Evolutionary conservation across 2,797 vertebrate genomes (phyloP).

Genomic region (Staurois parvus): DNA sequence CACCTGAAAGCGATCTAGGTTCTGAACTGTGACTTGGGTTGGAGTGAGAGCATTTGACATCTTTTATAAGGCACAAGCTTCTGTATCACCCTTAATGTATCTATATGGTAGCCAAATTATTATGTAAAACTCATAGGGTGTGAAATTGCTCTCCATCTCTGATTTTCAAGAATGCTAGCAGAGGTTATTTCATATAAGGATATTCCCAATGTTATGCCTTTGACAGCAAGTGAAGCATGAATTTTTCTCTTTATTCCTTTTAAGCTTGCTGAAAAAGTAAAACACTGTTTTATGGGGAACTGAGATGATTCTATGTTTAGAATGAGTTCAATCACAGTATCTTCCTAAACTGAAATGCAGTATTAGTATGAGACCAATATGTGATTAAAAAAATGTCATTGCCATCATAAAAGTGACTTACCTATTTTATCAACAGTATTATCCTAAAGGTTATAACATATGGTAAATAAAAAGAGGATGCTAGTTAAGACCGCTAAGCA

Average conservation of each 20-base stretch:
- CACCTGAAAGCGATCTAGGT: slow-evolving; percentile 26
- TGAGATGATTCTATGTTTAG: background rate
- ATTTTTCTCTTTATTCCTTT: background rate
- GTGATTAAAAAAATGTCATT: no score
- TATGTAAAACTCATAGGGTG: slow-evolving; percentile 40
- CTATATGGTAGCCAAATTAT: slow-evolving; percentile 41
- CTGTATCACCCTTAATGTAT: slow-evolving; percentile 34
- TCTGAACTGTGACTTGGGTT: slow-evolving; percentile 16
- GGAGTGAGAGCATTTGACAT: slow-evolving; percentile 4
- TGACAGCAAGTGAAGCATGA: slow-evolving; percentile 35
- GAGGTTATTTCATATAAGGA: slow-evolving; percentile 29
- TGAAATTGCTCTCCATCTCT: slow-evolving; percentile 36
- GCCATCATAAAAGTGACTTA: no score
- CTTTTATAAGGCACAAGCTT: slow-evolving; percentile 3
- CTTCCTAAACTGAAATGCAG: no score
- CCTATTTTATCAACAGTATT: no score
- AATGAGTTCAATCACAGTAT: no score
- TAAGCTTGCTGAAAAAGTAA: slow-evolving; percentile 22
- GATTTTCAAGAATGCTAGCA: slow-evolving; percentile 6
- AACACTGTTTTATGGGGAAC: slow-evolving; percentile 9
- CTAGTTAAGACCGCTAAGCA: no score
- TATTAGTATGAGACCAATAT: no score
- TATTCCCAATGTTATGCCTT: slow-evolving; percentile 26
- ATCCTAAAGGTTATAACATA: no score
- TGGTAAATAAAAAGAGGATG: no score